phyloP scores from a whole-genome alignment of 1,140 invertebrate species.

The Drosophila orena region DNA sequence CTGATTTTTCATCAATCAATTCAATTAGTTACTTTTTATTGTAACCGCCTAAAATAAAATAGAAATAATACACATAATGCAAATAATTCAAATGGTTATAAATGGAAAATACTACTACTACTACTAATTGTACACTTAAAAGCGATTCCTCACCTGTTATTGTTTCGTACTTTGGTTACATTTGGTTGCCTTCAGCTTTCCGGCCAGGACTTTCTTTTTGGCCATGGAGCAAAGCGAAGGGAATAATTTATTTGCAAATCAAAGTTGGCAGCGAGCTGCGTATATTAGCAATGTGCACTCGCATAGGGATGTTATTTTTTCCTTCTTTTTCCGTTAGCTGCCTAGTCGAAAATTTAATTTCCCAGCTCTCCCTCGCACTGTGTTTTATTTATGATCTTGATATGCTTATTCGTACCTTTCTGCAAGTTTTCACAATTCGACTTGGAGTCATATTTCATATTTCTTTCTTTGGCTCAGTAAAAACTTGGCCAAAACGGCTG shows the following conservation, averaged over 20 bases:
- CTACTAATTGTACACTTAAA: slow-evolving; percentile 36
- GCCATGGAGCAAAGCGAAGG: slow-evolving; percentile 48
- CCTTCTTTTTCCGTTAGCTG: slow-evolving; percentile 37
- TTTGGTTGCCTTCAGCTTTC: slow-evolving; percentile 24
- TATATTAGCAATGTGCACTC: slow-evolving; percentile 78
- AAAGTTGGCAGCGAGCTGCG: slow-evolving; percentile 78
- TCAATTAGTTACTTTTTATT: too few species aligned
- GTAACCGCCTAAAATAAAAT: too few species aligned
- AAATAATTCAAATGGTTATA: neutral
- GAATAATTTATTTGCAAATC: slow-evolving; percentile 83
- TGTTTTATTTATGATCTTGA: slow-evolving; percentile 82
- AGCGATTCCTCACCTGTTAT: slow-evolving; percentile 42
- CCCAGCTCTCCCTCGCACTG: slow-evolving; percentile 56
- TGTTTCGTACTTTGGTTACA: slow-evolving; percentile 24
- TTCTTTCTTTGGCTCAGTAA: slow-evolving; percentile 58
- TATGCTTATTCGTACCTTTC: slow-evolving; percentile 82
- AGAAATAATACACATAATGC: too few species aligned
- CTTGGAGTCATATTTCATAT: slow-evolving; percentile 81
- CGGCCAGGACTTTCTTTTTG: slow-evolving; percentile 40
- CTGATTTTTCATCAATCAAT: too few species aligned
- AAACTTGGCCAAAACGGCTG: slow-evolving; percentile 56
- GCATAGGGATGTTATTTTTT: slow-evolving; percentile 10
- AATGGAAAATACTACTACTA: too few species aligned
- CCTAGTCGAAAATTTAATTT: slow-evolving; percentile 83
- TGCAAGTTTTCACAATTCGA: slow-evolving; percentile 83